phyloP scores from a whole-genome alignment of 2,888 invertebrate species.

The Clusia tigrina region DNA sequence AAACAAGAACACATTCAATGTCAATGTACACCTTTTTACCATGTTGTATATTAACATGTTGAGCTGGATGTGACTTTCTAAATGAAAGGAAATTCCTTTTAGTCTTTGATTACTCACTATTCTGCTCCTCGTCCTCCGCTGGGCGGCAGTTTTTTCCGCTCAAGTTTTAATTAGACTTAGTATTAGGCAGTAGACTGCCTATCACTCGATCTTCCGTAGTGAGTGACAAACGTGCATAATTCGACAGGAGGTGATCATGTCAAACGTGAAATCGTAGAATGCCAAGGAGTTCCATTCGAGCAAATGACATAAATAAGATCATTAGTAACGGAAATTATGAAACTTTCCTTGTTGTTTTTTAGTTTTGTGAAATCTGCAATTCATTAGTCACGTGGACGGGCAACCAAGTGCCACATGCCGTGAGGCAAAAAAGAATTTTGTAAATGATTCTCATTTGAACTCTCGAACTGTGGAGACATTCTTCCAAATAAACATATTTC shows the following conservation, averaged over 20 bases:
- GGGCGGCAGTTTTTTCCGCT: too few species aligned
- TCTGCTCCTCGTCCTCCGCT: too few species aligned
- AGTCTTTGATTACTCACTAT: too few species aligned
- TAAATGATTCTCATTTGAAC: background rate
- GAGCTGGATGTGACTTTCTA: too few species aligned
- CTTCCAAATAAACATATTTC: background rate
- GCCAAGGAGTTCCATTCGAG: background rate
- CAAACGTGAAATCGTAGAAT: background rate
- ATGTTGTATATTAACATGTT: too few species aligned
- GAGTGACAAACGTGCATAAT: constrained; percentile 9
- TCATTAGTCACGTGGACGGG: background rate
- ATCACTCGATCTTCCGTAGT: background rate
- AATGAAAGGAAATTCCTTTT: too few species aligned
- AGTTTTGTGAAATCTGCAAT: background rate
- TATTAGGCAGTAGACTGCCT: too few species aligned
- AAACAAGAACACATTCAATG: too few species aligned
- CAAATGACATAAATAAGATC: background rate
- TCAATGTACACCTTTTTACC: too few species aligned
- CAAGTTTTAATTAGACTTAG: too few species aligned
- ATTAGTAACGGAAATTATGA: background rate
- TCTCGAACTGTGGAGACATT: background rate
- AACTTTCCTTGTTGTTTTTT: background rate
- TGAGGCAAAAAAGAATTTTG: background rate
- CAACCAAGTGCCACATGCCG: background rate
- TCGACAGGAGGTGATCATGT: constrained; percentile 1